Evolutionary conservation across 2,888 invertebrate genomes (phyloP).

Genomic region (Chesias legatella): DNA sequence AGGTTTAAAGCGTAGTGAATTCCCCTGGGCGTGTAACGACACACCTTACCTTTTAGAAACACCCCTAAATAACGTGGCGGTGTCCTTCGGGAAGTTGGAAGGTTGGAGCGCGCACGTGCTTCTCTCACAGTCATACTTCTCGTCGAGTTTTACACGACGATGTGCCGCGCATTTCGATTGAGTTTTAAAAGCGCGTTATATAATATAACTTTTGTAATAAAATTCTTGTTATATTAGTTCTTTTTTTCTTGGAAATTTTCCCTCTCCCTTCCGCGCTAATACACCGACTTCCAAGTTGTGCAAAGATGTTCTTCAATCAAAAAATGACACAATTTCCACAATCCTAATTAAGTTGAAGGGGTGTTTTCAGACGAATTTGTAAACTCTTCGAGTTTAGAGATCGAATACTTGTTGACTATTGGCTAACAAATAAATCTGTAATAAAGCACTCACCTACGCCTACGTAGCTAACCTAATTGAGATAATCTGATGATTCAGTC

Average conservation of each 20-base stretch:
- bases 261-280: constrained; percentile 40
- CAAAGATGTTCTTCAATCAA: constrained; percentile 22
- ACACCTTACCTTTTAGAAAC: constrained; percentile 75
- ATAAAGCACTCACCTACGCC: background rate
- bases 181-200: constrained; percentile 60
- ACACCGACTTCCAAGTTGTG: constrained; percentile 33
- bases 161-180: constrained; percentile 72
- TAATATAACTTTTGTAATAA: constrained; percentile 57
- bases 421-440: too few relatives aligned
- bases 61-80: constrained; percentile 69
- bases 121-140: constrained; percentile 76
- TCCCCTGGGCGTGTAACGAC: constrained; percentile 65
- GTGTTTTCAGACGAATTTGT: too few relatives aligned
- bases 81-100: constrained; percentile 75
- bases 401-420: too few relatives aligned
- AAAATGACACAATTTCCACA: constrained; percentile 9
- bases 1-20: constrained; percentile 75
- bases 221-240: constrained; percentile 58
- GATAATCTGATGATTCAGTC: constrained; percentile 2
- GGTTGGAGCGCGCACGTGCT: constrained; percentile 72
- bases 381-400: too few relatives aligned
- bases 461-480: constrained; percentile 1
- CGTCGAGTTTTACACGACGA: constrained; percentile 70
- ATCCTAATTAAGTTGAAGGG: too few relatives aligned
- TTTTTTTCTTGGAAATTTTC: constrained; percentile 46